Evolutionary conservation across 2,888 invertebrate species (phyloP), one percentile per base, ranked within the genome.

Genomic region (Synergus gifuensis): DNA sequence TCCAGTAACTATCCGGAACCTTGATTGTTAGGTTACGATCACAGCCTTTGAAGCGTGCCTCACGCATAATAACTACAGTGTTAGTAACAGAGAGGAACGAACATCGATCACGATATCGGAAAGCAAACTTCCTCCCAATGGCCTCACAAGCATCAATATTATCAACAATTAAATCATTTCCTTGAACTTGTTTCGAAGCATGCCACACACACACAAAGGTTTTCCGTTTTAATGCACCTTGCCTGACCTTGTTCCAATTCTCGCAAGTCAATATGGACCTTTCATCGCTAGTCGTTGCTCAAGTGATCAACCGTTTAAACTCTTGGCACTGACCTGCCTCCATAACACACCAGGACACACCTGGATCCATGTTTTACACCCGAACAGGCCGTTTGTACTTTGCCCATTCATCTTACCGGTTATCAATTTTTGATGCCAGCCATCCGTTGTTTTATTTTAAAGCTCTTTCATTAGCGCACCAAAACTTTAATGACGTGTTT

Each of bases 241-340:
- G 49, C 2, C 16, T 7, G 8, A n/a, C 5, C 49, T 78, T 78
- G 44, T 64, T 78, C 63, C 66, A 42, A 58, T 64, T n/a, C 9
- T 58, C 28, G 73, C 73, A 44, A 77, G 79, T 76, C 58, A 76
- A 77, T 76, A 28, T 4, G 11, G 18, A 54, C 22, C 54, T 28
- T 18, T 54, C 16, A n/a, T n/a, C n/a, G 2, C 36, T 54, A 66
- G 76, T 42, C 46, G 40, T 40, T 73, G 77, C 44, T 84, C 82
- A 83, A 85, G 86, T 87, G 87, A 87, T 86, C 84, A 86, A 86
- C 85, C 86, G 87, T 86, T 88, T 86, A 87, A 88, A 88, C 85
- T 87, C 84, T 54, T n/a, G 54, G n/a, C 54, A n/a, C n/a, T n/a
- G 9, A 2, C n/a, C 54, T 82, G 80, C 82, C 83, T 80, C 66